These are phyloP conservation scores for Coilia nasus DNA, from an alignment of 2,797 vertebrate species.

Conservation along the genomic window DNA sequence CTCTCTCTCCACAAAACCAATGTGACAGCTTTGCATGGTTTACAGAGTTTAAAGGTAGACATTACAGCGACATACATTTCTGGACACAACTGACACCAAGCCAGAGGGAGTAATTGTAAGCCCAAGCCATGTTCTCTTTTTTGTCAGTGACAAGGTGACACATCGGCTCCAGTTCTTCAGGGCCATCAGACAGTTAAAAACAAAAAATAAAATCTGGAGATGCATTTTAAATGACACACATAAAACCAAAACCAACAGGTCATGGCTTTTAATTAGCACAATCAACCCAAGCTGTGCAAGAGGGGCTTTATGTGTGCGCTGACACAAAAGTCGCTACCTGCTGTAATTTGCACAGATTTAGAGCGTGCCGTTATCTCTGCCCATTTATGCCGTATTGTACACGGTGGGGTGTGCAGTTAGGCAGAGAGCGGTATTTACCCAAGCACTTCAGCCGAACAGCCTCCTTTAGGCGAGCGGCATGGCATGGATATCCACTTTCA, in stretches of 20 bases:
- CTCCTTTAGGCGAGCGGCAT: neutral
- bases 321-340: slow-evolving; percentile 7
- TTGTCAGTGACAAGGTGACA: neutral
- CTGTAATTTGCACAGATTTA: slow-evolving; percentile 15
- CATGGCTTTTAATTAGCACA: neutral
- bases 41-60: neutral
- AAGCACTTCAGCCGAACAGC: neutral
- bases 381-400: neutral
- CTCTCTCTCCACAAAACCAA: neutral
- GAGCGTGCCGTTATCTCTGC: neutral
- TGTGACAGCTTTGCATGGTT: slow-evolving; percentile 13
- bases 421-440: neutral
- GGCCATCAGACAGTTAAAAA: neutral
- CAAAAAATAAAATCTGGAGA: neutral
- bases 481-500: neutral
- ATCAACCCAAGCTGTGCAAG: slow-evolving; percentile 6
- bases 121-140: slow-evolving; percentile 1
- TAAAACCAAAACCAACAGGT: neutral
- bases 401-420: neutral
- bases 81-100: neutral
- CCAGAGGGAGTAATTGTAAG: neutral
- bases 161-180: neutral
- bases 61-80: neutral
- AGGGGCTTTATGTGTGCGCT: neutral
- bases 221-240: neutral